These are phyloP conservation scores for Amyelois transitella DNA, from an alignment of 1,140 invertebrate species.

Conservation along the genomic window DNA sequence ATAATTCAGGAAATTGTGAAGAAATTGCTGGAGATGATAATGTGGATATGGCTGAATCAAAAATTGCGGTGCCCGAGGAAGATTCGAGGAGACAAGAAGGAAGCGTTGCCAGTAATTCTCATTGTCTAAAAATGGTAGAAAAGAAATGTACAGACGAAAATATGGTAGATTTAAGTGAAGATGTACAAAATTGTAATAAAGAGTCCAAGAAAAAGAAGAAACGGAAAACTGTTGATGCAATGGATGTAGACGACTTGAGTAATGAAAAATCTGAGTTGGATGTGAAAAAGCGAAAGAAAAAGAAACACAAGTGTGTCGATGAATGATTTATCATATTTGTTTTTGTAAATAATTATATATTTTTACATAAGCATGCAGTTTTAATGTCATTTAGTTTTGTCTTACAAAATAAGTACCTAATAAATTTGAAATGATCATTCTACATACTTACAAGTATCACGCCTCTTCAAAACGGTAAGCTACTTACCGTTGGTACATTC, in stretches of 20 bases:
- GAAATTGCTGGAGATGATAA: background rate
- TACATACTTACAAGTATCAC: too few species aligned
- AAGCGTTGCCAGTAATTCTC: slow-evolving; percentile 17
- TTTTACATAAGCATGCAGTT: background rate
- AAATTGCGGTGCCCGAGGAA: slow-evolving; percentile 6
- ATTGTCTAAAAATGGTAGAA: slow-evolving; percentile 9
- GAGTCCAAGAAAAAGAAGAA: slow-evolving; percentile 19
- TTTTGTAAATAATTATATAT: background rate
- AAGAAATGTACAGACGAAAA: slow-evolving; percentile 4
- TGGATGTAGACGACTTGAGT: background rate
- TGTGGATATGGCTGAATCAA: background rate
- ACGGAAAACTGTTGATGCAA: background rate
- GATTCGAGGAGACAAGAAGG: slow-evolving; percentile 3
- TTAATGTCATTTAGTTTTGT: too few species aligned
- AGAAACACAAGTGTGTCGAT: background rate
- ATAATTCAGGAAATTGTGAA: slow-evolving; percentile 7
- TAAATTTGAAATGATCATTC: too few species aligned
- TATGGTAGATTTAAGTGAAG: background rate
- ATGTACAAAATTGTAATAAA: background rate
- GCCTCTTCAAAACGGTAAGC: too few species aligned
- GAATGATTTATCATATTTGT: background rate
- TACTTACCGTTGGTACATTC: too few species aligned
- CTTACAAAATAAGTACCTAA: too few species aligned
- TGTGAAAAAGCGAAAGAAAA: background rate
- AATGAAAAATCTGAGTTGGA: background rate